Conservation (phyloP, 2,797 vertebrate genomes). For the Euthynnus affinis region DNA sequence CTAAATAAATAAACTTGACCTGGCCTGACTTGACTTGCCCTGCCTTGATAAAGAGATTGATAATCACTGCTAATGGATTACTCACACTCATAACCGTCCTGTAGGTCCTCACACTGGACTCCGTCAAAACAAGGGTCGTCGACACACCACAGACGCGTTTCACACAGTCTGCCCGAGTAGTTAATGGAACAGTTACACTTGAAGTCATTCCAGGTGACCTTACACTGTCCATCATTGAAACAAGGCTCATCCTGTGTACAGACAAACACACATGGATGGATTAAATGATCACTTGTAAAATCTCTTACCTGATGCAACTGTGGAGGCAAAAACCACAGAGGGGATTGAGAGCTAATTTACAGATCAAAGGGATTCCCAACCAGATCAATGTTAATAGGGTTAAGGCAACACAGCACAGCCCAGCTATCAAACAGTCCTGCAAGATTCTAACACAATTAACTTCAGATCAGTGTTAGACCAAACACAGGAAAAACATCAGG, state of each 20-base stretch:
- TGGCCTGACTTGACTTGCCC: neutral
- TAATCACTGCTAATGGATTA: constrained; percentile 36
- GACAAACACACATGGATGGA: constrained; percentile 59
- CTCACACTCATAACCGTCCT: constrained; percentile 96
- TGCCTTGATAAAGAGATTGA: neutral
- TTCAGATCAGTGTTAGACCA: neutral
- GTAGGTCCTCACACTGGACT: constrained; percentile 88
- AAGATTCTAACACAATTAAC: constrained; percentile 7
- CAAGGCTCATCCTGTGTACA: constrained; percentile 85
- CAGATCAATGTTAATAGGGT: constrained; percentile 38
- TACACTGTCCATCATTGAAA: constrained; percentile 90
- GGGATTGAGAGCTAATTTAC: constrained; percentile 42
- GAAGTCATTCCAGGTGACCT: constrained; percentile 96
- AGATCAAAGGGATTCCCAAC: constrained; percentile 47
- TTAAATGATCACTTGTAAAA: constrained; percentile 49
- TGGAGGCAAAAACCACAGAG: constrained; percentile 49
- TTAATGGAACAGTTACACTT: constrained; percentile 89
- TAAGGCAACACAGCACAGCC: constrained; percentile 7
- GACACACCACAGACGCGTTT: constrained; percentile 91
- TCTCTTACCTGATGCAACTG: constrained; percentile 46
- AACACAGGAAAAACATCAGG: neutral
- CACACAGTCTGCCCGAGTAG: constrained; percentile 90
- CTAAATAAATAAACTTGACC: constrained; percentile 18
- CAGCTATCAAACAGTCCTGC: neutral
- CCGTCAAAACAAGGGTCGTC: constrained; percentile 87